phyloP scores from a whole-genome alignment of 2,888 invertebrate genomes.

The Sinotaia quadrata region DNA sequence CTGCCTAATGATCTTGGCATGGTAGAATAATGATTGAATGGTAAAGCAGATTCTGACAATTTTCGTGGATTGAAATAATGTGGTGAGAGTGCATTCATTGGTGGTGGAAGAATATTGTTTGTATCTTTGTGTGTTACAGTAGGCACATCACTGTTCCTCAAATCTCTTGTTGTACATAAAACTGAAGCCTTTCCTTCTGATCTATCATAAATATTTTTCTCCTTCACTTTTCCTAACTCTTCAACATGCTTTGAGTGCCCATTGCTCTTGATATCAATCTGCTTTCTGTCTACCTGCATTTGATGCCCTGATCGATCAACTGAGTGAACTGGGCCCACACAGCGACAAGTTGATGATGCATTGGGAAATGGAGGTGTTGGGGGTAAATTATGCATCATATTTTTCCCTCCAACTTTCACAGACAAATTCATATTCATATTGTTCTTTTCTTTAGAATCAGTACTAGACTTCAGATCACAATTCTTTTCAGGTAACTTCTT shows the following conservation, averaged over 20 bases:
- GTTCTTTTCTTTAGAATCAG: background rate
- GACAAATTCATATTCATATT: background rate
- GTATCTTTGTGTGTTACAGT: background rate
- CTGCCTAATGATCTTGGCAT: conserved; percentile 21
- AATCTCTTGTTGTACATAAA: no score
- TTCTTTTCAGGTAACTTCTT: background rate
- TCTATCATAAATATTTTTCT: background rate
- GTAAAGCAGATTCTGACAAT: conserved; percentile 26
- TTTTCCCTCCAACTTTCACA: background rate
- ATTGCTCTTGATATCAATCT: conserved; percentile 29
- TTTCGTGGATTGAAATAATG: conserved; percentile 23
- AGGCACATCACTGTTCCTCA: background rate
- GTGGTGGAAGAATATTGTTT: conserved; percentile 6
- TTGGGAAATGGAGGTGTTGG: conserved; percentile 1
- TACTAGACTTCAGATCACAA: no score
- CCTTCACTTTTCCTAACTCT: background rate
- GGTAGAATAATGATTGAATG: conserved; percentile 31
- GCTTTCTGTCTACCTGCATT: conserved; percentile 29
- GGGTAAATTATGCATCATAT: background rate
- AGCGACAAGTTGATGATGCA: background rate
- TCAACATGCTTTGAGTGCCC: background rate
- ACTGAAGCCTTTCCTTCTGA: background rate
- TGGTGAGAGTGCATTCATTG: conserved; percentile 20
- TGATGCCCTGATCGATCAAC: conserved; percentile 34
- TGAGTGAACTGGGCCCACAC: background rate